Evolutionary conservation across 2,113 vertebrate species (phyloP).

Genomic region (Pseudonaja textilis): DNA sequence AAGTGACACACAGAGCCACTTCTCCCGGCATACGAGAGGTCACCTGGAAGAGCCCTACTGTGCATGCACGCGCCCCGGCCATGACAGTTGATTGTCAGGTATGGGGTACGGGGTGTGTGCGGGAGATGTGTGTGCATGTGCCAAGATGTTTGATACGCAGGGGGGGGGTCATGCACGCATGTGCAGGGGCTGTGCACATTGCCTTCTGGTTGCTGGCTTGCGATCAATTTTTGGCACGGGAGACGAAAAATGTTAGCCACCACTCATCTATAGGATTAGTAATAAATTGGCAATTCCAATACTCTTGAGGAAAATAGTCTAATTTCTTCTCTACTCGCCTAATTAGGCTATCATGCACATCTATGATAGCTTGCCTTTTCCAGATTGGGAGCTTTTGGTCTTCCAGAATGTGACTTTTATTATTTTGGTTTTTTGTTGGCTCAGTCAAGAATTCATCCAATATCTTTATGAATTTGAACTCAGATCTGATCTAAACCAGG

Average conservation of each 20-base stretch:
- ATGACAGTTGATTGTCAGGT: too few relatives aligned
- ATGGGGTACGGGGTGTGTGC: too few relatives aligned
- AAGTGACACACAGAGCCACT: too few relatives aligned
- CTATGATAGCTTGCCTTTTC: not conserved
- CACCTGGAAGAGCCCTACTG: too few relatives aligned
- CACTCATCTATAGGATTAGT: not conserved
- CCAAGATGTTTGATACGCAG: accelerated
- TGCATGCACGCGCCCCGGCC: too few relatives aligned
- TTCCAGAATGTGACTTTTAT: not conserved
- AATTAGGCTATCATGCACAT: not conserved
- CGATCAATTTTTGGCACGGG: too few relatives aligned
- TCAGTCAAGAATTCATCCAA: not conserved
- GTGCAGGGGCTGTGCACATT: too few relatives aligned
- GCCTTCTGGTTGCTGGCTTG: too few relatives aligned
- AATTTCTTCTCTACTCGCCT: not conserved
- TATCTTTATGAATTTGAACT: not conserved
- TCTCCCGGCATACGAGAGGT: too few relatives aligned
- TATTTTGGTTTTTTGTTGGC: not conserved
- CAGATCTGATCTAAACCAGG: not conserved
- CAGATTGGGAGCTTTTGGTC: not conserved
- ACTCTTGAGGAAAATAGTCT: not conserved
- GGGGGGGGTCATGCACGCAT: too few relatives aligned
- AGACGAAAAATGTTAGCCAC: too few relatives aligned
- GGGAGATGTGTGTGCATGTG: too few relatives aligned
- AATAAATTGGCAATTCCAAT: not conserved